A percentile compares a stretch with the other conserved stretches of the same genome.
Evolutionary conservation across 2,888 invertebrate species (phyloP).

Genomic region (Quadriops clusia): DNA sequence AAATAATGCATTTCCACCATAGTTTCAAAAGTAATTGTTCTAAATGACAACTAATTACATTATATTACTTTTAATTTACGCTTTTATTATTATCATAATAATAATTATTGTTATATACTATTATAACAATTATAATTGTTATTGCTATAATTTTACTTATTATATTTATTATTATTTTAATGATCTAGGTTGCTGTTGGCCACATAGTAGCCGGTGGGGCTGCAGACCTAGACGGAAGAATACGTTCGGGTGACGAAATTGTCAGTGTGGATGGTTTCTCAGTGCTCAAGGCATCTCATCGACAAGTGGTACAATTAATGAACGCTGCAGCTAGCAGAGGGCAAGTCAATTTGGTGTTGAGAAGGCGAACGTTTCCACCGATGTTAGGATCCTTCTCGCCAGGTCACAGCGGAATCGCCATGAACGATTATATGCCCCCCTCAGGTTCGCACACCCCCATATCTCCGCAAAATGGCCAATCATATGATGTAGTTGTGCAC

Average conservation of each 20-base stretch:
- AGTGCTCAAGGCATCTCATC: constrained; percentile 71
- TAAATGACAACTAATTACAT: no score
- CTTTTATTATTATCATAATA: no score
- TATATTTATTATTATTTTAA: constrained; percentile 8
- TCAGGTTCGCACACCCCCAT: constrained; percentile 15
- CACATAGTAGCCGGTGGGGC: constrained; percentile 95
- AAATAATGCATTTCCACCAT: no score
- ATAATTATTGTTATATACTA: no score
- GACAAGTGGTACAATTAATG: constrained; percentile 86
- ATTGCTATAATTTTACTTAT: no score
- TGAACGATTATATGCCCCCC: constrained; percentile 16
- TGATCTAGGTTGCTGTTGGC: constrained; percentile 72
- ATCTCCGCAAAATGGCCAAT: constrained; percentile 28
- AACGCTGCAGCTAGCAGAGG: constrained; percentile 79
- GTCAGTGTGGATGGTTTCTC: constrained; percentile 75
- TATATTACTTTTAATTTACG: no score
- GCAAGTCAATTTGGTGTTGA: constrained; percentile 68
- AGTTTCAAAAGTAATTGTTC: no score
- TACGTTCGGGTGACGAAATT: constrained; percentile 88
- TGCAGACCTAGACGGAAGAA: constrained; percentile 80
- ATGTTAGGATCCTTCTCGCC: constrained; percentile 12
- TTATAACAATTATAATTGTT: no score
- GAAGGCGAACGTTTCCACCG: constrained; percentile 27
- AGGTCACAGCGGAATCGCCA: constrained; percentile 6
- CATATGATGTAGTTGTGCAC: constrained; percentile 87